phyloP scores from a whole-genome alignment of 2,113 vertebrate species.

The Pluvialis apricaria region DNA sequence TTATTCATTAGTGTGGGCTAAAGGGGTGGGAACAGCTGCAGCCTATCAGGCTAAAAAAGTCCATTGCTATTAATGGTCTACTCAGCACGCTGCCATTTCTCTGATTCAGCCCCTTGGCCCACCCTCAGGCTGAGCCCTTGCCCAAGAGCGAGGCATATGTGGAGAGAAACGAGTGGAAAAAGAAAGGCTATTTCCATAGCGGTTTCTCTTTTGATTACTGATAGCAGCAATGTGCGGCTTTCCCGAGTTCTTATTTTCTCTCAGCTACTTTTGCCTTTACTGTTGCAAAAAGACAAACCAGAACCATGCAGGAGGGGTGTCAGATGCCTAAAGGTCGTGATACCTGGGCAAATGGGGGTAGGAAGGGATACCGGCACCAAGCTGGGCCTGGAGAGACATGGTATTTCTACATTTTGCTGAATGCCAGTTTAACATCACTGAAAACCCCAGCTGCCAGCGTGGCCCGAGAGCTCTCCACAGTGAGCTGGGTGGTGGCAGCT shows the following conservation, averaged over 20 bases:
- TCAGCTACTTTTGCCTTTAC: background rate
- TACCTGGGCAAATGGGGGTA: background rate
- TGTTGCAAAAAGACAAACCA: background rate
- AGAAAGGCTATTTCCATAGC: background rate
- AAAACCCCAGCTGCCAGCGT: background rate
- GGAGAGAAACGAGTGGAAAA: background rate
- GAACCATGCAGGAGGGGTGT: background rate
- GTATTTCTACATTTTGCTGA: background rate
- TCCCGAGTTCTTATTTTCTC: background rate
- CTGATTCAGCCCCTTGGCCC: background rate
- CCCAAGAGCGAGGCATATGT: background rate
- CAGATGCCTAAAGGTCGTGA: background rate
- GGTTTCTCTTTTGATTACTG: background rate
- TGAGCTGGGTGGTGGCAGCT: background rate
- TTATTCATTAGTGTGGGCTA: background rate
- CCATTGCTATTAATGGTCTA: background rate
- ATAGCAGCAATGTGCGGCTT: background rate
- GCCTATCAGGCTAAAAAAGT: background rate
- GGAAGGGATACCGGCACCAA: background rate
- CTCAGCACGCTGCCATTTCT: background rate
- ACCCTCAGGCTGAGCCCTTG: background rate
- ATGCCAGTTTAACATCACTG: background rate
- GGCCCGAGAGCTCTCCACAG: background rate
- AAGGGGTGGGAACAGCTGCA: constrained; percentile 19
- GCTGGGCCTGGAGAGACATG: background rate